These are phyloP conservation scores for Xestia ashworthii DNA, from an alignment of 2,888 invertebrate genomes.

Conservation along the genomic window DNA sequence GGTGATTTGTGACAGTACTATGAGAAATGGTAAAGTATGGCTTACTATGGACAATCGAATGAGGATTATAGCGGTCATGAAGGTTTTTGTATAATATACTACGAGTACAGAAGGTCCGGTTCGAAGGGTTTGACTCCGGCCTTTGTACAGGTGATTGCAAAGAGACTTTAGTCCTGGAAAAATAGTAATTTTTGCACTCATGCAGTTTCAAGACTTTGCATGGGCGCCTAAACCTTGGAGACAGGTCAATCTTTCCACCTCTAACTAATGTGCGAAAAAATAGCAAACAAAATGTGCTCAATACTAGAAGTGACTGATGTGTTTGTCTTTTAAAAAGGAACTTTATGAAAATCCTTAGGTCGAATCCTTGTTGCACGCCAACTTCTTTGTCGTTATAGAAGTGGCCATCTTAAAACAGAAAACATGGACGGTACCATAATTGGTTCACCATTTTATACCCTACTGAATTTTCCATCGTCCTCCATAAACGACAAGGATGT, in stretches of 20 bases:
- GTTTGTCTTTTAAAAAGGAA: neutral
- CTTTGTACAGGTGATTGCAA: neutral
- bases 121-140: neutral
- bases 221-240: too few relatives aligned
- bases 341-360: neutral
- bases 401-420: too few relatives aligned
- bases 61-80: neutral
- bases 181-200: too few relatives aligned
- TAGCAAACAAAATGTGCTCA: neutral
- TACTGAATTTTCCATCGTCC: constrained; percentile 8
- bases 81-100: neutral
- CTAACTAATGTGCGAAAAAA: neutral
- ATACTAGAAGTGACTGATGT: neutral
- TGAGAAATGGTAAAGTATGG: neutral
- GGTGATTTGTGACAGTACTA: neutral
- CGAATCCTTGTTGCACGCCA: too few relatives aligned
- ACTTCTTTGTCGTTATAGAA: too few relatives aligned
- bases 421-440: too few relatives aligned
- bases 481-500: constrained; percentile 56
- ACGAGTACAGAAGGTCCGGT: neutral
- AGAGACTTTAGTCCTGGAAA: too few relatives aligned
- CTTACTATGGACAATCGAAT: neutral
- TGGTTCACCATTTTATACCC: neutral
- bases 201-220: too few relatives aligned
- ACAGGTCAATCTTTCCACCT: too few relatives aligned